Evolutionary conservation across 2,888 invertebrate genomes (phyloP), one percentile per base, ranked within the genome.

Genomic region (Oligia strigilis): DNA sequence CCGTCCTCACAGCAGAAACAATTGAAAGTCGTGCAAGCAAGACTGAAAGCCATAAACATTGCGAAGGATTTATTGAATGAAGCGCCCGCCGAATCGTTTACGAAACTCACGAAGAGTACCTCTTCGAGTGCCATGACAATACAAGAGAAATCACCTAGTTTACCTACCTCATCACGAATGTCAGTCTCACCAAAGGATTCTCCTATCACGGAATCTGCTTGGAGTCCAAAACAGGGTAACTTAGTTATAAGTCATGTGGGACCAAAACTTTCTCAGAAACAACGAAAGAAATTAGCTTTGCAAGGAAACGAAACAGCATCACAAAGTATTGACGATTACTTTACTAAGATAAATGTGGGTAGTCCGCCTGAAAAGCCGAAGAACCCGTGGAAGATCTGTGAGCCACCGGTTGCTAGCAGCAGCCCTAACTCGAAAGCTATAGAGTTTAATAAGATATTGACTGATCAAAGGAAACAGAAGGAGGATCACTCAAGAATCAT

Each of bases 401-500:
- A 95, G 82, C 87, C 86, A 1, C 94, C 94, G 4, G 80, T 93
- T 0, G 94, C 94, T 13, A 94, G 92, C 87, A 97, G 93, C 92
- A 96, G 93, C 90, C 97, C 83, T 94, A 98, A 90, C 77, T 91
- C 92, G 0, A 95, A 95, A 83, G 83, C 94, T 2, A 91, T 96
- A 74, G 94, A 95, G 82, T 97, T 97, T 79, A 94, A 96, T 86
- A 94, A 97, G 84, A 98, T 99, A 84, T 96, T 98, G 75, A 98
- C 97, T 23, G 98, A 98, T 88, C 98, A 99, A 93, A 97, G 97
- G 88, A 98, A 98, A 77, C 98, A 98, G 91, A 98, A 98, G 83
- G 98, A 98, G 85, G 98, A 98, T 90, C 97, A 97, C 85, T 97
- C 98, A 3, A 98, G 98, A 92, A 98, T 98, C 89, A 98, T 97